A percentile compares a stretch with the other conserved stretches of the same genome.
These are phyloP conservation scores for Rhyacophila evoluta DNA, from an alignment of 2,888 invertebrate genomes.

Conservation along the genomic window DNA sequence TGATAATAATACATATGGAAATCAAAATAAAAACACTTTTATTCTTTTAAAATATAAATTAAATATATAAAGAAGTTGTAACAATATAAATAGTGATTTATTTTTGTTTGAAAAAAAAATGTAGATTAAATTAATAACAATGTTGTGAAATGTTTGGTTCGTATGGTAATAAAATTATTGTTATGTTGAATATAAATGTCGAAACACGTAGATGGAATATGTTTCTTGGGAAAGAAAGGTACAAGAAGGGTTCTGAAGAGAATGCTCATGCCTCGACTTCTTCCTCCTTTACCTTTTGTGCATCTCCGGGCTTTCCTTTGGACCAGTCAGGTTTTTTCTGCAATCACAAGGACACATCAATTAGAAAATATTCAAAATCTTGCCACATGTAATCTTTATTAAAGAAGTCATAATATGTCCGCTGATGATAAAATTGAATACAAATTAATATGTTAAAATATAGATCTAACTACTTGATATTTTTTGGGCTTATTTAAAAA, in stretches of 20 bases:
- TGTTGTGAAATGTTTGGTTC: constrained; percentile 47
- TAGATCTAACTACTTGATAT: no score
- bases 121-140: constrained; percentile 37
- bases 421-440: no score
- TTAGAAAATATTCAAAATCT: neutral
- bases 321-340: constrained; percentile 97
- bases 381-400: no score
- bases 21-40: constrained; percentile 50
- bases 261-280: constrained; percentile 83
- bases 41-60: constrained; percentile 50
- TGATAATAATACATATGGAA: constrained; percentile 44
- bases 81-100: constrained; percentile 36
- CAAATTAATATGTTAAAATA: no score
- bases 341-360: constrained; percentile 52
- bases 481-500: no score
- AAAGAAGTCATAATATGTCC: no score
- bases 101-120: constrained; percentile 15
- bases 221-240: constrained; percentile 49
- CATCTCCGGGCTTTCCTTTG: constrained; percentile 88
- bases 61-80: constrained; percentile 40
- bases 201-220: constrained; percentile 61
- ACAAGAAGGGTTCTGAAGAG: constrained; percentile 43
- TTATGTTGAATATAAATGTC: constrained; percentile 51
- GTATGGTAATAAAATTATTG: constrained; percentile 40
- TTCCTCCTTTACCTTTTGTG: constrained; percentile 88